phyloP scores from a whole-genome alignment of 2,888 invertebrate genomes.

The Cephus rjabovi region DNA sequence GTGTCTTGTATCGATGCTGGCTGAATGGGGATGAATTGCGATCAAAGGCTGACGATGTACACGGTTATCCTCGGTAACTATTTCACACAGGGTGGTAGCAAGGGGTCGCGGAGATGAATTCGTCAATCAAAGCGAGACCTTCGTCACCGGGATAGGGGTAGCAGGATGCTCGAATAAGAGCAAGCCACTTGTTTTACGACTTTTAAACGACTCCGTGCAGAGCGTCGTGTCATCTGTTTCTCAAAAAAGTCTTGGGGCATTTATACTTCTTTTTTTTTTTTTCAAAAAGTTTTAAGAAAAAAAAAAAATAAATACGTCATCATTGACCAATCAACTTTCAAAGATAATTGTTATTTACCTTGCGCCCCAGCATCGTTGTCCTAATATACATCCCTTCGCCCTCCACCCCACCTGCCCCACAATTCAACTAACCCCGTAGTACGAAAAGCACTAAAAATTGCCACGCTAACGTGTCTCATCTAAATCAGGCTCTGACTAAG shows the following conservation, averaged over 20 bases:
- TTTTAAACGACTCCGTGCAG: too few relatives aligned
- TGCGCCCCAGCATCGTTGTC: background rate
- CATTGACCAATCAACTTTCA: background rate
- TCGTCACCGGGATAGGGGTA: background rate
- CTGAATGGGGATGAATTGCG: background rate
- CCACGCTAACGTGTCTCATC: background rate
- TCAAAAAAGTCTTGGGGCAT: too few relatives aligned
- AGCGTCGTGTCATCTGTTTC: too few relatives aligned
- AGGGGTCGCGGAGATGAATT: background rate
- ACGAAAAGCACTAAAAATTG: background rate
- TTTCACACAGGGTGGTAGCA: background rate
- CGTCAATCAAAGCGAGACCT: background rate
- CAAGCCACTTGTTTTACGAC: background rate
- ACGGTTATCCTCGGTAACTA: background rate
- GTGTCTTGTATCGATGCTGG: background rate
- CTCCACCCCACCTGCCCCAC: constrained; percentile 15
- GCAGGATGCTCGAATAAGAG: background rate
- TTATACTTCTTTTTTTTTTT: background rate
- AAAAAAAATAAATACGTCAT: background rate
- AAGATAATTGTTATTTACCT: background rate
- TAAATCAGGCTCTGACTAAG: background rate
- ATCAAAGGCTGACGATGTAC: background rate
- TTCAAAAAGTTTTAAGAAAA: background rate
- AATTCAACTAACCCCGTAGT: background rate
- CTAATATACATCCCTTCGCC: background rate